Base-by-base conservation (phyloP, 1,140 invertebrate species). In the Arctopsyche grandis region DNA sequence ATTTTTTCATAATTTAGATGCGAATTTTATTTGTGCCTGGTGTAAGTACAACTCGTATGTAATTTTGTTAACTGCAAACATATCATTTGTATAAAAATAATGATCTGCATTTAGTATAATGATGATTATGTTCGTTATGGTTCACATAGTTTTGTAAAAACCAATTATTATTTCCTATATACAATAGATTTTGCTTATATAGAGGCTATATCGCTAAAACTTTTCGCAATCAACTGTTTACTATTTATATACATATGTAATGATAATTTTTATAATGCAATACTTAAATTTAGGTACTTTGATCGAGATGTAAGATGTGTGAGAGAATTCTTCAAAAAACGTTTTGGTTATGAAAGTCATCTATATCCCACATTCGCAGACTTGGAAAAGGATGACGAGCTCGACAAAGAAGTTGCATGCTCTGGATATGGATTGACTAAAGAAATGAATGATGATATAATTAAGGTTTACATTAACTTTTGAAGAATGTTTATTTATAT, bases 271-370 rank as follows among this genome's bases (percentile, higher is more conserved):
- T 16, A 58, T 58, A 58, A 10, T 58, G 52, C 9, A 10, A 58
- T 58, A 9, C 5, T 16, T 9, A 63, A 63, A 63, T 63, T 1
- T 81, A 95, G 93, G 84, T 96, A 95, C 88, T 99, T 99, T 87
- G 92, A 99, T 77, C 91, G 98, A 83, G 98, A 99, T 91, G 98
- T 99, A 0, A 92, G 92, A 60, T 99, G 98, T 86, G 90, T 99
- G 12, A 90, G 93, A 79, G 93, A 95, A 73, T 99, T 99, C 87
- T 99, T 99, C 86, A 94, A 93, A 84, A 93, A 93, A 86, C 91
- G 96, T 75, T 99, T 99, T 87, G 91, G 91, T 0, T 99, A 95
- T 87, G 98, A 99, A 88, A 97, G 96, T 86, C 93, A 94, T 84
- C 87, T 94, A 4, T 94, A 91, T 86, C 98, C 98, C 21, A 91